phyloP scores from a whole-genome alignment of 2,888 invertebrate species.

The Drosophila bunnanda region DNA sequence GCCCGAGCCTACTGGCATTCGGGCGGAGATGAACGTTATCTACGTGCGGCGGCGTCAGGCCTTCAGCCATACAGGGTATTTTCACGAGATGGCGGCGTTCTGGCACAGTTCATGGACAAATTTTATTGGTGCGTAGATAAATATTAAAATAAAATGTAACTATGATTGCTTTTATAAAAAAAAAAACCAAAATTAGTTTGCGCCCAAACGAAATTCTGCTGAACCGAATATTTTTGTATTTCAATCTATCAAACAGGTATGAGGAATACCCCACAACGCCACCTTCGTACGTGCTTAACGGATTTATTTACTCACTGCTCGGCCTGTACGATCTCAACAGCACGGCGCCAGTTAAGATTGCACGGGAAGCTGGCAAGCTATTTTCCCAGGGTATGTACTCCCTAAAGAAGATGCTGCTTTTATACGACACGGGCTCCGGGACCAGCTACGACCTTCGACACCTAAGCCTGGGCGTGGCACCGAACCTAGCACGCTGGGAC shows the following conservation, averaged over 20 bases:
- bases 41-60: slow-evolving; percentile 92
- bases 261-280: slow-evolving; percentile 99
- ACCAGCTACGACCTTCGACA: slow-evolving; percentile 98
- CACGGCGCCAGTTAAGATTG: slow-evolving; percentile 89
- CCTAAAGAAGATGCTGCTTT: slow-evolving; percentile 92
- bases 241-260: slow-evolving; percentile 87
- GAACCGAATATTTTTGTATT: no score
- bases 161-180: no score
- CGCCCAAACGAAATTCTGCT: no score
- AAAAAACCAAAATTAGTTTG: no score
- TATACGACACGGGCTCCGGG: slow-evolving; percentile 98
- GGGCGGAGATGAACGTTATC: slow-evolving; percentile 89
- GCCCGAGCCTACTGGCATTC: slow-evolving; percentile 95
- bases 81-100: slow-evolving; percentile 92
- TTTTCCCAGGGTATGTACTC: slow-evolving; percentile 94
- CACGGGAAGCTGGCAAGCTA: slow-evolving; percentile 90
- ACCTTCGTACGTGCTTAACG: slow-evolving; percentile 97
- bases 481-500: slow-evolving; percentile 99
- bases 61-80: slow-evolving; percentile 91
- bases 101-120: slow-evolving; percentile 93
- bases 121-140: slow-evolving; percentile 91
- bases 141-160: no score
- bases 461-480: slow-evolving; percentile 93
- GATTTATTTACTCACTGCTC: slow-evolving; percentile 98
- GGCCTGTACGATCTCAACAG: slow-evolving; percentile 97